Evolutionary conservation across 2,113 vertebrate genomes (phyloP).

Genomic region (Calidris pygmaea): DNA sequence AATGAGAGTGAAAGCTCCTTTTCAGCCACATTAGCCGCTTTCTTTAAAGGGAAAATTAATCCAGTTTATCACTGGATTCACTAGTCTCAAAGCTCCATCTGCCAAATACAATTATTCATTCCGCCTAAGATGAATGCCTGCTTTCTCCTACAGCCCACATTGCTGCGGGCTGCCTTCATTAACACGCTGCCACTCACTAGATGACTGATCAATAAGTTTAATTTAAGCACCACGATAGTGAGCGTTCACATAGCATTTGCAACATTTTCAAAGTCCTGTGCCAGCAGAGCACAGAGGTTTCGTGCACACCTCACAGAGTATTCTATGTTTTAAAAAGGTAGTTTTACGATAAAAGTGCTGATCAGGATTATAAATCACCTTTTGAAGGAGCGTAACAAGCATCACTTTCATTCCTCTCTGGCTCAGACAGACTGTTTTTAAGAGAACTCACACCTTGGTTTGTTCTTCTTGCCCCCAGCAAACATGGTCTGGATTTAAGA

Average conservation of each 20-base stretch:
- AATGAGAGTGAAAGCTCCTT: background rate
- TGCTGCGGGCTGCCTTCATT: constrained; percentile 13
- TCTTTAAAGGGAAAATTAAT: background rate
- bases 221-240: background rate
- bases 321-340: background rate
- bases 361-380: background rate
- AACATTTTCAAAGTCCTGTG: accelerated
- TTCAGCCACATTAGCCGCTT: background rate
- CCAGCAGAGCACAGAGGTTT: background rate
- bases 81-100: background rate
- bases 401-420: background rate
- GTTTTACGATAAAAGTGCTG: background rate
- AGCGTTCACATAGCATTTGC: background rate
- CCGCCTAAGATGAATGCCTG: background rate
- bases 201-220: background rate
- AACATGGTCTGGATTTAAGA: background rate
- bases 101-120: background rate
- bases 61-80: background rate
- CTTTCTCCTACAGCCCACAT: background rate
- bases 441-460: background rate
- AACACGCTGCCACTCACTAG: background rate
- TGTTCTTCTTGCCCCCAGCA: background rate
- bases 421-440: background rate
- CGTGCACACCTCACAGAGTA: background rate
- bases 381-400: background rate